A percentile compares a stretch with the other conserved stretches of the same genome.
phyloP scores from a whole-genome alignment of 1,140 invertebrate genomes.

The Oppia nitens region DNA sequence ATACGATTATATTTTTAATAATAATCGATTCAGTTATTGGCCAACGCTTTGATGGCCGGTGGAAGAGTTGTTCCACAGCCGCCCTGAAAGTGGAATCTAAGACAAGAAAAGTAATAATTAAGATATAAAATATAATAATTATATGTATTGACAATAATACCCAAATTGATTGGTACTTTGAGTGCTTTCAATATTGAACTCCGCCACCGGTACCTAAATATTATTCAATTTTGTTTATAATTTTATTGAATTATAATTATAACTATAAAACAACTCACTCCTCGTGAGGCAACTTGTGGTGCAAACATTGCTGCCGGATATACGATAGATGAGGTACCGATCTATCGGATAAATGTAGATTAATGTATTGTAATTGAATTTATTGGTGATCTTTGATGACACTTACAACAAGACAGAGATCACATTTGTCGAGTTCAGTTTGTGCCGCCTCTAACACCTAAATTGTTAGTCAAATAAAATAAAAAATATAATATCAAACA shows the following conservation, averaged over 20 bases:
- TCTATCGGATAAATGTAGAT: slow-evolving; percentile 24
- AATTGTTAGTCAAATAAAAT: neutral
- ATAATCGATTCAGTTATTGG: no score
- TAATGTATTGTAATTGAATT: slow-evolving; percentile 11
- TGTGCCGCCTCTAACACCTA: slow-evolving; percentile 43
- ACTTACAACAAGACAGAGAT: slow-evolving; percentile 64
- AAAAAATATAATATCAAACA: neutral
- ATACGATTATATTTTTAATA: no score
- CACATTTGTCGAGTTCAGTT: slow-evolving; percentile 47
- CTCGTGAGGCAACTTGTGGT: slow-evolving; percentile 50
- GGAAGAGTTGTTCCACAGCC: slow-evolving; percentile 17
- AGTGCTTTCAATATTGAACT: slow-evolving; percentile 71
- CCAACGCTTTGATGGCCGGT: no score
- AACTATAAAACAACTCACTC: no score
- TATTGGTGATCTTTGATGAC: neutral
- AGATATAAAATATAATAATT: neutral
- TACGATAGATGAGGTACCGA: slow-evolving; percentile 62
- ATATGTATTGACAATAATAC: slow-evolving; percentile 30
- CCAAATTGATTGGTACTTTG: slow-evolving; percentile 48
- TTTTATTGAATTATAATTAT: no score
- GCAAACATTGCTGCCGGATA: slow-evolving; percentile 86
- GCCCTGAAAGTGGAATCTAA: slow-evolving; percentile 17
- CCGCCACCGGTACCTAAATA: slow-evolving; percentile 69
- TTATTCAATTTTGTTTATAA: no score
- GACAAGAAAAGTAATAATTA: neutral